Conservation (phyloP, 2,888 invertebrate species). For the Notodonta ziczac region DNA sequence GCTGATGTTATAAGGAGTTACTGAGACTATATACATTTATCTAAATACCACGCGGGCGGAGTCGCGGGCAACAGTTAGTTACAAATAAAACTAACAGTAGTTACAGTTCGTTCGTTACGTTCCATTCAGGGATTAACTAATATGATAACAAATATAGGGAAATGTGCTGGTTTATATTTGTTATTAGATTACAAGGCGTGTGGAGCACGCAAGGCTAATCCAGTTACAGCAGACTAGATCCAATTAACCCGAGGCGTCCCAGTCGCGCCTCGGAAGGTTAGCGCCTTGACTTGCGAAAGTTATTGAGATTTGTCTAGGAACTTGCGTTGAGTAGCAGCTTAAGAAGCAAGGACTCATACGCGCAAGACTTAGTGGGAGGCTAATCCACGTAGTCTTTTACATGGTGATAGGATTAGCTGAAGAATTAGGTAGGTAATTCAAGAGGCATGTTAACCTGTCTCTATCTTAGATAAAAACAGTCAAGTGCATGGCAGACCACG, state of each 20-base stretch:
- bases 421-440: no score
- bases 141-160: conserved; percentile 17
- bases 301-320: conserved; percentile 31
- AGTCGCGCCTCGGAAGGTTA: conserved; percentile 47
- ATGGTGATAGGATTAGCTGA: not conserved
- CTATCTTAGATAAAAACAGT: no score
- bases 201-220: conserved; percentile 62
- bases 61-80: no score
- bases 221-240: conserved; percentile 60
- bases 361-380: not conserved
- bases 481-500: no score
- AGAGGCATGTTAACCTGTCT: no score
- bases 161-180: conserved; percentile 30
- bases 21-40: no score
- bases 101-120: no score
- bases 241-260: conserved; percentile 59
- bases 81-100: no score
- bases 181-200: conserved; percentile 65
- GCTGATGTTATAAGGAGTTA: no score
- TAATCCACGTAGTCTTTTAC: not conserved
- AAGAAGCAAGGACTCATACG: not conserved
- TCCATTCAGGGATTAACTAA: conserved; percentile 10
- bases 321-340: not conserved
- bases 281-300: conserved; percentile 59
- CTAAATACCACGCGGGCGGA: no score